Evolutionary conservation across 2,797 vertebrate genomes (phyloP), one percentile per base, ranked within the genome.

Genomic region (Parambassis ranga): DNA sequence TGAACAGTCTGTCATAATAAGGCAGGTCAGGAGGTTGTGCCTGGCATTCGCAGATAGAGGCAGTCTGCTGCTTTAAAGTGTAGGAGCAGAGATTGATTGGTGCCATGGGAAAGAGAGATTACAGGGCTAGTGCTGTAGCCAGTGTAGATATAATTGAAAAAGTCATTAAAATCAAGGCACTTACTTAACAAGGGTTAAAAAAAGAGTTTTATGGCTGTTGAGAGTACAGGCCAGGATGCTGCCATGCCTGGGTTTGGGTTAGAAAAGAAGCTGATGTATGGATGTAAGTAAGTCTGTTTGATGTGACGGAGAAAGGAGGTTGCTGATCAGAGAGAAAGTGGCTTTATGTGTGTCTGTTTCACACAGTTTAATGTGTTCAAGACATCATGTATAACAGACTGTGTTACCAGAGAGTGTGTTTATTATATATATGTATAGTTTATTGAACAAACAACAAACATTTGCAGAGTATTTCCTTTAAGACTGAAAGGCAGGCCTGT

Each of bases 131-230:
- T 75, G 78, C 84, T 71, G 61, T 50, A 62, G 75, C 77, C 48
- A 81, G 74, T 44, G 74, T 59, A 81, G 68, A 63, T 66, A 67
- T 82, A 70, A 79, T 77, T 84, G 70, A 73, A 87, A 82, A 75
- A 65, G 76, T 65, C 65, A 78, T 85, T 89, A 76, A 83, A 83
- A 81, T 75, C 42, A 62, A 60, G 63, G 57, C 68, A 72, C 69
- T 86, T 77, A 76, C 64, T 80, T 50, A 47, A 78, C 13, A 0
- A 37, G 56, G 71, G 52, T n/a, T n/a, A n/a, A n/a, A n/a, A n/a
- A n/a, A n/a, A n/a, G n/a, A n/a, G n/a, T n/a, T n/a, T n/a, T n/a
- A n/a, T n/a, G n/a, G n/a, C 24, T 3, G 13, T 46, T 55, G 16
- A 16, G 23, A 38, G 33, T 36, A 38, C 30, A 52, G 27, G 18